Evolutionary conservation across 92 coral and sea anemone genomes (phyloP).

Genomic region (Pocillopora grandis): DNA sequence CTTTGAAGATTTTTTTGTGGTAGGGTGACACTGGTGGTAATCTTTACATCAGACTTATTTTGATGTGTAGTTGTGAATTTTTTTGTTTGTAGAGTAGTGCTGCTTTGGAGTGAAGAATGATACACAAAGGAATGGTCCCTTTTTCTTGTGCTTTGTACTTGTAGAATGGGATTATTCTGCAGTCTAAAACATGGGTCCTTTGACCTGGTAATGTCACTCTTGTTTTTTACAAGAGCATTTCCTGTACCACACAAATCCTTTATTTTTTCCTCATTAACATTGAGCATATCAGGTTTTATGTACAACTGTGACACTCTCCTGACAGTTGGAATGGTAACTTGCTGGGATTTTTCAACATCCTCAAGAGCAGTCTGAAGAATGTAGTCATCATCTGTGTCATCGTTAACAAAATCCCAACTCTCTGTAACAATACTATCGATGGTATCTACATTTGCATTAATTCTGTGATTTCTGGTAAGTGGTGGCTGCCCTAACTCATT

Average conservation of each 20-base stretch:
- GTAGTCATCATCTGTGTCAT: conserved; percentile 55
- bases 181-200: neutral
- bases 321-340: conserved; percentile 22
- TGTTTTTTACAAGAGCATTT: neutral
- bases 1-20: neutral
- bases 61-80: neutral
- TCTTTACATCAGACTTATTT: neutral
- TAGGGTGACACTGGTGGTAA: neutral
- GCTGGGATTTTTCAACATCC: conserved; percentile 51
- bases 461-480: neutral
- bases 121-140: conserved; percentile 17
- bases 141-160: neutral
- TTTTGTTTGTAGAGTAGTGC: neutral
- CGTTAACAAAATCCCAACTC: conserved; percentile 78
- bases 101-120: neutral
- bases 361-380: conserved; percentile 70
- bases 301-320: conserved; percentile 33
- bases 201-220: neutral
- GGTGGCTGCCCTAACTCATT: neutral
- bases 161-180: neutral
- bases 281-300: conserved; percentile 5
- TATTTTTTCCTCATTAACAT: neutral
- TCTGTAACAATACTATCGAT: conserved; percentile 58
- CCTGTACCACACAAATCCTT: neutral
- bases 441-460: neutral